These are phyloP conservation scores for Saxidomus purpurata DNA, from an alignment of 1,140 invertebrate species.

Conservation along the genomic window DNA sequence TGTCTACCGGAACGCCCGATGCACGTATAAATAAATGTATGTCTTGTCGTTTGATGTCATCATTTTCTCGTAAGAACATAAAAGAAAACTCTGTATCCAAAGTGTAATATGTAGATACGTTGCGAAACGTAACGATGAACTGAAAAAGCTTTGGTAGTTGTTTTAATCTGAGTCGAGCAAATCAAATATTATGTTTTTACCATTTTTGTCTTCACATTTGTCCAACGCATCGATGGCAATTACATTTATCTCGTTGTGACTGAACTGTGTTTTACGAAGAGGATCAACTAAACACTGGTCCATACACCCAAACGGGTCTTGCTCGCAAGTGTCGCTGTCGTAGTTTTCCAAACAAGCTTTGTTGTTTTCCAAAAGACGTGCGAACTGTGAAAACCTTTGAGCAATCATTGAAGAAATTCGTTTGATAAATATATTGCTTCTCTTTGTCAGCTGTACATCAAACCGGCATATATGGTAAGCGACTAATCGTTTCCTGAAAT, in stretches of 20 bases:
- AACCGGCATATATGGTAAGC: background rate
- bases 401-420: background rate
- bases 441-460: background rate
- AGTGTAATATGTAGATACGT: background rate
- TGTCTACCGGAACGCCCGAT: background rate
- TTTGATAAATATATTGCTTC: background rate
- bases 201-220: background rate
- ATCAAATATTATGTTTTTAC: background rate
- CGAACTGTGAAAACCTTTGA: background rate
- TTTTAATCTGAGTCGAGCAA: background rate
- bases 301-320: background rate
- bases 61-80: background rate
- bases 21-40: background rate
- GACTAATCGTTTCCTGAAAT: background rate
- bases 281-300: constrained; percentile 3
- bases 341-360: background rate
- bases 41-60: background rate
- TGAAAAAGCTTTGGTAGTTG: background rate
- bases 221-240: background rate
- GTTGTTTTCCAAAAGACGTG: background rate
- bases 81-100: background rate
- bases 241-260: background rate
- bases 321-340: background rate
- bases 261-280: background rate
- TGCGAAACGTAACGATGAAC: background rate